Evolutionary conservation across 2,797 vertebrate species (phyloP), one percentile per base, ranked within the genome.

Genomic region (Protosalanx chinensis): DNA sequence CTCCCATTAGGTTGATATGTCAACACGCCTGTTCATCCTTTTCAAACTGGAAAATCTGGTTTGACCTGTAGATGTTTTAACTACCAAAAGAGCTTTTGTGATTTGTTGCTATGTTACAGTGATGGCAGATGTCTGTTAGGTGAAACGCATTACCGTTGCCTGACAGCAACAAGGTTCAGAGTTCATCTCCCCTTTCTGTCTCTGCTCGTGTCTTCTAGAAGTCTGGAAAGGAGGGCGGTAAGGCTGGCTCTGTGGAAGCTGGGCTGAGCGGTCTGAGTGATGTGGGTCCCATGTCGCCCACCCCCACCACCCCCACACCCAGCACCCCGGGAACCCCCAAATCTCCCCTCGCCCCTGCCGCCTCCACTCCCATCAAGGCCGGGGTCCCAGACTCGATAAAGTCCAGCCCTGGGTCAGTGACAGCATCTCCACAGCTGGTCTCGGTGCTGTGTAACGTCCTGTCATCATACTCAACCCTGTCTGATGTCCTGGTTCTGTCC

Each of bases 261-360:
- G 92, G 94, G 63, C 93, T 90, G 68, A 90, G 90, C 51, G 81
- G 93, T 74, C 91, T 82, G 70, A 81, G 89, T 74, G 94, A 94
- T 58, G 92, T 90, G 18, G 91, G 79, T 32, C 85, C 88, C 53
- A 92, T 97, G 93, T 96, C 96, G 0, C 94, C 94, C 0, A 94
- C 93, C 33, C 86, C 89, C 0, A 81, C 87, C 6, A 91, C 84
- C 86, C 95, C 0, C 32, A 95, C 94, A 0, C 91, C 92, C 0
- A 92, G 93, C 80, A 96, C 94, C 1, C 95, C 95, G 0, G 95
- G 93, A 33, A 95, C 94, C 1, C 96, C 96, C 2, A 94, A 94
- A 5, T 88, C 97, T 7, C 96, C 96, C 1, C 72, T 95, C 30
- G 91, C 94, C 5, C 93, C 93, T 0, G 84, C 91, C 0, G 85